These are phyloP conservation scores for Otus scops DNA, from an alignment of 2,797 vertebrate species.

Conservation along the genomic window DNA sequence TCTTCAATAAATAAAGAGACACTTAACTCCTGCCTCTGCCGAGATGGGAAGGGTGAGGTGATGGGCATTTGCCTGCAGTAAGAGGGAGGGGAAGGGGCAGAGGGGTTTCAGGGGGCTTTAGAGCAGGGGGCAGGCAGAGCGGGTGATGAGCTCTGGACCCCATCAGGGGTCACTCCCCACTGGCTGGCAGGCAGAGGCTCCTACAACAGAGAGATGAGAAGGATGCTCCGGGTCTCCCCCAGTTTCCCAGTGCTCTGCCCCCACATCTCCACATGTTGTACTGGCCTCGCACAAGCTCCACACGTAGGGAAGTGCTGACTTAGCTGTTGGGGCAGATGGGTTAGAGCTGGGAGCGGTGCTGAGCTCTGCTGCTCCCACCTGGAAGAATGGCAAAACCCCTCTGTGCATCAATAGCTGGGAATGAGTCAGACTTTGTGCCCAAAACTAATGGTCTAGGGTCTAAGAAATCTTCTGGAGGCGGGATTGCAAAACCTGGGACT, in stretches of 20 bases:
- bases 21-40: background rate
- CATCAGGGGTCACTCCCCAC: accelerated
- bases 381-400: background rate
- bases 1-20: constrained; percentile 56
- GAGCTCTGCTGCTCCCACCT: background rate
- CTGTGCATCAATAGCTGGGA: background rate
- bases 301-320: accelerated
- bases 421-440: background rate
- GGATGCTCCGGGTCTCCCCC: background rate
- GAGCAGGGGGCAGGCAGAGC: accelerated
- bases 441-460: background rate
- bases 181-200: background rate
- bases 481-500: background rate
- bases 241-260: background rate
- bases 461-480: background rate
- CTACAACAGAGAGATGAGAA: background rate
- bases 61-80: accelerated
- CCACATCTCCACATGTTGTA: accelerated
- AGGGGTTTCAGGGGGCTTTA: accelerated
- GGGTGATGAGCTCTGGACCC: background rate
- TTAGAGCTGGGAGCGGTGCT: background rate
- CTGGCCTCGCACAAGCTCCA: background rate
- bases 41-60: accelerated
- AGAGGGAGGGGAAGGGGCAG: background rate
- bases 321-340: background rate